Evolutionary conservation across 2,888 invertebrate species (phyloP), one percentile per base, ranked within the genome.

Genomic region (Plemyria rubiginata): DNA sequence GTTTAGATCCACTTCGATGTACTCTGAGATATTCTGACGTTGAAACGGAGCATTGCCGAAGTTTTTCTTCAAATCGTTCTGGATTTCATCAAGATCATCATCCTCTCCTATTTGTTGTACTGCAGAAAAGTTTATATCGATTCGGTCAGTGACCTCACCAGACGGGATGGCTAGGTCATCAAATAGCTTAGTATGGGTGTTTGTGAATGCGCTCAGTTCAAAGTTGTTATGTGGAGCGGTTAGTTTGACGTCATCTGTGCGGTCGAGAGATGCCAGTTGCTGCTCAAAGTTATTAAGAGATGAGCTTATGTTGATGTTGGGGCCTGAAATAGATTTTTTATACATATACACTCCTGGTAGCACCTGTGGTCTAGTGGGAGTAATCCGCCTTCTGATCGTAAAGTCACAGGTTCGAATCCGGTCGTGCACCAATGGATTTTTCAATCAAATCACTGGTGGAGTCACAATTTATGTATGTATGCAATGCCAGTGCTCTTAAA

Each of bases 11-110:
- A 92, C 70, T 70, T 90, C 90, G 28, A 90, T 86, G 57, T 87
- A 90, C 53, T 87, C 87, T 0, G 88, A 89, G 12, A 83, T 60
- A 48, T 82, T 77, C 4, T 71, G 78, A 5, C 66, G 65, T 6
- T 71, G 75, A 13, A 77, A 80, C 0, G 82, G 80, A 0, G 79
- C 78, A 0, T 78, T 66, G 0, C 76, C 65, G 60, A 79, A 81
- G 4, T 68, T 72, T 5, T 79, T 72, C 8, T 75, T 71, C 6
- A 89, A 59, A 73, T 91, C 87, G 29, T 75, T 79, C 55, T 86
- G 81, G 15, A 90, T 88, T 62, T 86, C 86, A 60, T 90, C 90
- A 22, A 90, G 72, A 75, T 90, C 90, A 66, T 90, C 89, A 36
- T 75, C 80, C 0, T 64, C 67, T 0, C 70, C 73, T 0, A 84